A percentile compares a stretch with the other conserved stretches of the same genome.
Evolutionary conservation across 2,113 vertebrate genomes (phyloP).

Genomic region (Arvicanthis niloticus): DNA sequence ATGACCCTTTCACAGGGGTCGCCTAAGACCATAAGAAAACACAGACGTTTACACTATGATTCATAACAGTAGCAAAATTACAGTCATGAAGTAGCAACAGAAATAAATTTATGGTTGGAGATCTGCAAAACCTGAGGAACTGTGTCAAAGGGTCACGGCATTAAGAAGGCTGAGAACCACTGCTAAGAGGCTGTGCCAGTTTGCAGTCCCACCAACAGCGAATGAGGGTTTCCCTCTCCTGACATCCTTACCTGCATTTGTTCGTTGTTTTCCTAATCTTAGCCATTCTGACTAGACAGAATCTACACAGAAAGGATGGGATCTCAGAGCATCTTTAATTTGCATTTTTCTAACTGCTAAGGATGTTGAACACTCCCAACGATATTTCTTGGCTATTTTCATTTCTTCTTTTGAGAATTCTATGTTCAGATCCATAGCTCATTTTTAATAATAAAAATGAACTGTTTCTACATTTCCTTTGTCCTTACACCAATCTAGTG

Average conservation of each 20-base stretch:
- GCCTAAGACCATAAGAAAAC: neutral
- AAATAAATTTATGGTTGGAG: neutral
- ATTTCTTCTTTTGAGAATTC: neutral
- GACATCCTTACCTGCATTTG: neutral
- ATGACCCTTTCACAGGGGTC: neutral
- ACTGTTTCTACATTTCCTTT: neutral
- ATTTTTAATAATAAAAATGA: neutral
- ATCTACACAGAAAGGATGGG: neutral
- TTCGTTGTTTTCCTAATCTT: neutral
- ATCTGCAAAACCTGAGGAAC: neutral
- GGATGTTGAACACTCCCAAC: neutral
- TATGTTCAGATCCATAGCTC: neutral
- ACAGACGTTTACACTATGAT: neutral
- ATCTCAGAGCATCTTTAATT: neutral
- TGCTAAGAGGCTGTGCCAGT: neutral
- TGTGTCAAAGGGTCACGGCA: neutral
- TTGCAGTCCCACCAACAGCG: neutral
- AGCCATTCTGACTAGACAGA: neutral
- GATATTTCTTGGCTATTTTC: neutral
- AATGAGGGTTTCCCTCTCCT: neutral
- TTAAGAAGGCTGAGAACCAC: neutral
- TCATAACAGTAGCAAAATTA: neutral
- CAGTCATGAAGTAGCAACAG: neutral
- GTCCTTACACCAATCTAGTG: neutral
- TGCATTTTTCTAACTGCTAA: neutral